Base-by-base conservation (phyloP, 2,113 vertebrate species). In the Catharus fuscescens region DNA sequence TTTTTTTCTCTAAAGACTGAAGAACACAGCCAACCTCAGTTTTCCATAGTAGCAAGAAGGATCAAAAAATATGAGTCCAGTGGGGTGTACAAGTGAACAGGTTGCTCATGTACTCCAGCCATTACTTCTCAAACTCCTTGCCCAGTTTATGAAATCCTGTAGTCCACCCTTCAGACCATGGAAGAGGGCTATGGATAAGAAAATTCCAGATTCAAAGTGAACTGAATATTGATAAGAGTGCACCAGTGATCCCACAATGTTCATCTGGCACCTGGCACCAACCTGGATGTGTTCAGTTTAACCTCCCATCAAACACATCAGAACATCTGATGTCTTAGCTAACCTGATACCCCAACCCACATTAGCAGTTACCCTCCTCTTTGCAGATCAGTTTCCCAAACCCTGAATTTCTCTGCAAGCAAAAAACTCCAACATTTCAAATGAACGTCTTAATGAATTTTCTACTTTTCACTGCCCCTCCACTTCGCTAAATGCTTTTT, bases 21-120 rank as follows among this genome's bases (percentile, higher is more conserved):
- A 88, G 21, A 36, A 88, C 77, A 65, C 18, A 66, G 52, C 14
- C 14, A 91, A 53, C 8, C 8, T 62, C 19, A 25, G n/a, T 54
- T 81, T 48, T 26, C 53, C 21, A 25, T 0, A 31, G 57, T 1
- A 26, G 38, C 9, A 5, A 65, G 6, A 38, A 70, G 54, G 34
- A 87, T 67, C 23, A 84, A 81, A 80, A 71, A 29, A 0, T 2
- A 8, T 4, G 5, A 50, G 36, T 62, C 65, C 62, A 52, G 47
- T 0, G 0, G 53, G 36, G 38, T 12, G 32, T 11, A 38, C 8
- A 62, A 62, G 15, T 9, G 34, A 71, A 38, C 3, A 59, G 34
- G 42, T 9, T 66, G 45, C 15, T 70, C 9, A 1, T 36, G 11
- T 11, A 20, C 74, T 9, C 52, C 47, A 77, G 38, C 14, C 8